Evolutionary conservation across 2,888 invertebrate genomes (phyloP).

Genomic region (Meghimatium bilineatum): DNA sequence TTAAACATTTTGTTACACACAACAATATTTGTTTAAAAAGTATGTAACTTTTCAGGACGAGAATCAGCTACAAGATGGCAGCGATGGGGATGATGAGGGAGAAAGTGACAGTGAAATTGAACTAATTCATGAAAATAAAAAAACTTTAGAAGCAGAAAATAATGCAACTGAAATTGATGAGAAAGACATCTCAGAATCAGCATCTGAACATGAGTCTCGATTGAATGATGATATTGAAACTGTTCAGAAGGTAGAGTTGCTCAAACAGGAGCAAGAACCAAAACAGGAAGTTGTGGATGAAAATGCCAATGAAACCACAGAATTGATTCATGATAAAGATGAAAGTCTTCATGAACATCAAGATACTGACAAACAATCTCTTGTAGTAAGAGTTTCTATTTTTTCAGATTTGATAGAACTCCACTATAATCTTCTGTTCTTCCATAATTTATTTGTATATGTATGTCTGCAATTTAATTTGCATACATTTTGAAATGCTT

Average conservation of each 20-base stretch:
- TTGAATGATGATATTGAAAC: neutral
- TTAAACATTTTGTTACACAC: no score
- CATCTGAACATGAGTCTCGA: neutral
- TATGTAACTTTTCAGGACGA: conserved; percentile 30
- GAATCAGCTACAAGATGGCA: conserved; percentile 18
- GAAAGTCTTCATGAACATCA: neutral
- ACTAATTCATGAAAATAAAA: neutral
- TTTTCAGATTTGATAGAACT: no score
- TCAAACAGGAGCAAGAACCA: neutral
- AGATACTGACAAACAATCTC: neutral
- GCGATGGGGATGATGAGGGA: conserved; percentile 44
- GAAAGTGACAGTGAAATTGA: conserved; percentile 17
- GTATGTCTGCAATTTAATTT: neutral
- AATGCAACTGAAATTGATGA: neutral
- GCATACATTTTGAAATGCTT: neutral
- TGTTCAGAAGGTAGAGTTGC: no score
- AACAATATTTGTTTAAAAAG: neutral
- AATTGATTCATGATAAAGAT: neutral
- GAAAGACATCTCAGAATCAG: neutral
- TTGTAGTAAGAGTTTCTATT: neutral
- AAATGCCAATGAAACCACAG: conserved; percentile 14
- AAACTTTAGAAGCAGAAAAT: neutral
- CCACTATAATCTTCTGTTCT: neutral
- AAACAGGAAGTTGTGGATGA: conserved; percentile 6
- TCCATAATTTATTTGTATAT: neutral